phyloP scores from a whole-genome alignment of 2,888 invertebrate genomes.

The Urechis unicinctus region DNA sequence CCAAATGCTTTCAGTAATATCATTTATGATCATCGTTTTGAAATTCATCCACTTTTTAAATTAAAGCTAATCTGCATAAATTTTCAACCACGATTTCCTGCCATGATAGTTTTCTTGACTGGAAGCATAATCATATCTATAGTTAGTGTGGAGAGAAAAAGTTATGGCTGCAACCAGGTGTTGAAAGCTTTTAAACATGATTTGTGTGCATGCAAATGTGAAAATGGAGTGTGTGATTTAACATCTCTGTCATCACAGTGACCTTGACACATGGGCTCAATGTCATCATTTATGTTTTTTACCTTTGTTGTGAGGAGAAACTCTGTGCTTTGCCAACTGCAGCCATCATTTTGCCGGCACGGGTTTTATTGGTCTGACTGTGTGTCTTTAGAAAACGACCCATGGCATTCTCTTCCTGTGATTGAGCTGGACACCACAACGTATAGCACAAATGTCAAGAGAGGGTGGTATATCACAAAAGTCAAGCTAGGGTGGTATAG shows the following conservation, averaged over 20 bases:
- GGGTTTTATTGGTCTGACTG: slow-evolving; percentile 78
- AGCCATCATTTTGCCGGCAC: slow-evolving; percentile 78
- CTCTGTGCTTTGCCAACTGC: slow-evolving; percentile 79
- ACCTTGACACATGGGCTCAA: background rate
- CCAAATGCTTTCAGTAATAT: background rate
- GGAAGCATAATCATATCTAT: background rate
- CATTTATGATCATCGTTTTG: background rate
- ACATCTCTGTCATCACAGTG: too few species aligned
- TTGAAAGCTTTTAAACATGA: too few species aligned
- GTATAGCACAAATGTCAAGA: too few species aligned
- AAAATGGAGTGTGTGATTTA: too few species aligned
- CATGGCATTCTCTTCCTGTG: slow-evolving; percentile 91
- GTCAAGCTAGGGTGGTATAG: too few species aligned
- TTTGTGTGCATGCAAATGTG: too few species aligned
- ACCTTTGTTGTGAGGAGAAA: slow-evolving; percentile 81
- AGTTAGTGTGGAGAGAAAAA: too few species aligned
- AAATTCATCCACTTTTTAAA: background rate
- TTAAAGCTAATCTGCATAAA: background rate
- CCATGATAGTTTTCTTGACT: background rate
- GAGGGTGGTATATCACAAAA: too few species aligned
- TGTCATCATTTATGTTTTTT: background rate
- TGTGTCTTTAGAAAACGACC: slow-evolving; percentile 90
- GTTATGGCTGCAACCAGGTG: too few species aligned
- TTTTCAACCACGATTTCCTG: background rate
- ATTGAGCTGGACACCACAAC: slow-evolving; percentile 62